Percentiles rank a stretch among this genome's conserved stretches.
Evolutionary conservation across 2,888 invertebrate species (phyloP).

Genomic region (Cryptus armator): DNA sequence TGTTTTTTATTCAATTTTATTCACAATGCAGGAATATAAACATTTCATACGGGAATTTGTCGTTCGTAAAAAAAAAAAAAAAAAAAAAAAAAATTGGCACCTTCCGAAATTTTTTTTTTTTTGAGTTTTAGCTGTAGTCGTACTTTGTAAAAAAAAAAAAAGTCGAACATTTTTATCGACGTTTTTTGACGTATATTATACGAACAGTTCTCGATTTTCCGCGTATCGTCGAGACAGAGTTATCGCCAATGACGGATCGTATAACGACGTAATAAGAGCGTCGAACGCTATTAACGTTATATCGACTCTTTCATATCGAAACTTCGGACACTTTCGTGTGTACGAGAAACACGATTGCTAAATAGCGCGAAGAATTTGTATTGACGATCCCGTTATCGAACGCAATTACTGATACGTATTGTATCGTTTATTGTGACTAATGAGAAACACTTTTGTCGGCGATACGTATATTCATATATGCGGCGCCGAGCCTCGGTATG

Average conservation of each 20-base stretch:
- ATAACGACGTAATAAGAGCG: conserved; percentile 10
- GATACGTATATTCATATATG: background rate
- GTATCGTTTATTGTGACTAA: background rate
- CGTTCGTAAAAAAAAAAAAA: background rate
- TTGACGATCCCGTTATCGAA: background rate
- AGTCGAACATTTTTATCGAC: too few species aligned
- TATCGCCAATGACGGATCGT: conserved; percentile 16
- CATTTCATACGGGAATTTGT: background rate
- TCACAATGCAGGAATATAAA: background rate
- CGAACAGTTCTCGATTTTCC: too few species aligned
- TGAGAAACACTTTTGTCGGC: background rate
- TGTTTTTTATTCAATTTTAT: background rate
- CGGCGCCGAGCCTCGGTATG: background rate
- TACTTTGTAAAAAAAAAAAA: background rate
- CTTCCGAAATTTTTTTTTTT: too few species aligned
- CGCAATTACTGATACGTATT: background rate
- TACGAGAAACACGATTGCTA: too few species aligned
- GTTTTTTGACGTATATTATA: too few species aligned
- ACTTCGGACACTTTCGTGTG: too few species aligned
- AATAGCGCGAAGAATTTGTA: background rate
- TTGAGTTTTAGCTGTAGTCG: too few species aligned
- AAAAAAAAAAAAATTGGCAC: background rate
- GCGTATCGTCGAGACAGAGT: background rate
- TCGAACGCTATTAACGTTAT: background rate
- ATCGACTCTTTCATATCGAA: too few species aligned